Conservation (phyloP, 2,888 invertebrate species). For the Orthosia incerta region DNA sequence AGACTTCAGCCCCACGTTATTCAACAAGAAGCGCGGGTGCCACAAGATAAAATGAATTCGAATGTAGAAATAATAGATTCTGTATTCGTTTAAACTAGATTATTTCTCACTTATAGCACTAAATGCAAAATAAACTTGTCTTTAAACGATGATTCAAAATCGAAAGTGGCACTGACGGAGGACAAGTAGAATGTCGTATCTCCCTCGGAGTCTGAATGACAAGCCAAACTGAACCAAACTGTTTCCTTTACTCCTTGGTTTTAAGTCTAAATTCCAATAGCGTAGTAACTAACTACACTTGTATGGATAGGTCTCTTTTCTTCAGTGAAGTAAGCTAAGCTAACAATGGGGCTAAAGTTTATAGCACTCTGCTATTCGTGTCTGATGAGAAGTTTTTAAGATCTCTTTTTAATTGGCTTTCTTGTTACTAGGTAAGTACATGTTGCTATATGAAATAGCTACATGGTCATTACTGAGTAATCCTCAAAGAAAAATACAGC, state of each 20-base stretch:
- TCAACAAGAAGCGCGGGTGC: not conserved
- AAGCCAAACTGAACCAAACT: not conserved
- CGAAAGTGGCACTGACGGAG: constrained; percentile 19
- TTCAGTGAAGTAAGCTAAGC: constrained; percentile 4
- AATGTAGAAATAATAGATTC: not conserved
- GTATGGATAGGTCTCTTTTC: constrained; percentile 1
- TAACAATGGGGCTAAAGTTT: constrained; percentile 15
- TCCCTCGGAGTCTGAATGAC: constrained; percentile 7
- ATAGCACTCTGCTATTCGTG: constrained; percentile 5
- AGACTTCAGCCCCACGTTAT: not conserved
- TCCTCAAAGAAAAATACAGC: not conserved
- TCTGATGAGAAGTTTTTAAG: not conserved
- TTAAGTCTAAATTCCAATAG: constrained; percentile 16
- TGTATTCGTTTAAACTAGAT: not conserved
- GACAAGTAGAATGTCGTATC: constrained; percentile 35
- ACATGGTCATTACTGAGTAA: not conserved
- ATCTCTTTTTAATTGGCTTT: constrained; percentile 9
- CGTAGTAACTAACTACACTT: not conserved
- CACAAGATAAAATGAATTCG: not conserved
- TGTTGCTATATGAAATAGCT: not conserved
- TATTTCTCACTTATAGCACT: not conserved
- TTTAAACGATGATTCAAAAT: constrained; percentile 41
- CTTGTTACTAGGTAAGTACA: not conserved
- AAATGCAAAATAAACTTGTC: not conserved
- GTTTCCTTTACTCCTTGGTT: not conserved